Evolutionary conservation across 1,140 invertebrate genomes (phyloP).

Genomic region (Prorops nasuta): DNA sequence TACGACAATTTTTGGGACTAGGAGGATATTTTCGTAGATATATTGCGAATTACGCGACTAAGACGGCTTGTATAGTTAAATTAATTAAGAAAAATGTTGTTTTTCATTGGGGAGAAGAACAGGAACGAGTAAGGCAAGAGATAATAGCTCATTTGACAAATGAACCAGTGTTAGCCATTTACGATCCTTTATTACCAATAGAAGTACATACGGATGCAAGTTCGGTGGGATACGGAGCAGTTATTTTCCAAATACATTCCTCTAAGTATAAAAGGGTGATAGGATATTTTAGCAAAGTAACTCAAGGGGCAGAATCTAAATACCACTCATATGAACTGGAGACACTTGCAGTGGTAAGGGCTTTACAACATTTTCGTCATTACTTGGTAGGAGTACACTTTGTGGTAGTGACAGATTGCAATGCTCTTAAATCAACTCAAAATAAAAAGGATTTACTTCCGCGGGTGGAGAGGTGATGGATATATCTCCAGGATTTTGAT

Average conservation of each 20-base stretch:
- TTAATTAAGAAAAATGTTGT: slow-evolving; percentile 1
- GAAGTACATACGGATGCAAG: slow-evolving; percentile 7
- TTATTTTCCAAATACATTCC: slow-evolving; percentile 3
- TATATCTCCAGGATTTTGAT: not conserved
- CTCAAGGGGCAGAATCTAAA: not conserved
- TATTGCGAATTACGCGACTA: slow-evolving; percentile 8
- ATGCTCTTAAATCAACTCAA: not conserved
- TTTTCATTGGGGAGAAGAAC: slow-evolving; percentile 5
- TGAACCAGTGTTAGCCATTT: slow-evolving; percentile 7
- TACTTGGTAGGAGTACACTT: slow-evolving; percentile 18
- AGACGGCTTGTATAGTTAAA: not conserved
- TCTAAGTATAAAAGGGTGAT: not conserved
- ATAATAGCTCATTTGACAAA: slow-evolving; percentile 1
- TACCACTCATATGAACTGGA: slow-evolving; percentile 14
- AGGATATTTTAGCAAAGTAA: not conserved
- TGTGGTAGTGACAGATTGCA: slow-evolving; percentile 10
- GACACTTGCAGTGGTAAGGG: slow-evolving; percentile 17
- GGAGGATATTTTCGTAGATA: slow-evolving; percentile 39
- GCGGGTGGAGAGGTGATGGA: not conserved
- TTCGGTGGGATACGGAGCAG: not conserved
- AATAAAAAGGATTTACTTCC: not conserved
- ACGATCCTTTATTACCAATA: not conserved
- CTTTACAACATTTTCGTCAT: slow-evolving; percentile 1
- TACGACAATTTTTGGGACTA: slow-evolving; percentile 48
- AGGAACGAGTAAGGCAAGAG: not conserved